A percentile compares a stretch with the other conserved stretches of the same genome.
Conservation (phyloP, 2,797 vertebrate genomes). For the Chelon labrosus region DNA sequence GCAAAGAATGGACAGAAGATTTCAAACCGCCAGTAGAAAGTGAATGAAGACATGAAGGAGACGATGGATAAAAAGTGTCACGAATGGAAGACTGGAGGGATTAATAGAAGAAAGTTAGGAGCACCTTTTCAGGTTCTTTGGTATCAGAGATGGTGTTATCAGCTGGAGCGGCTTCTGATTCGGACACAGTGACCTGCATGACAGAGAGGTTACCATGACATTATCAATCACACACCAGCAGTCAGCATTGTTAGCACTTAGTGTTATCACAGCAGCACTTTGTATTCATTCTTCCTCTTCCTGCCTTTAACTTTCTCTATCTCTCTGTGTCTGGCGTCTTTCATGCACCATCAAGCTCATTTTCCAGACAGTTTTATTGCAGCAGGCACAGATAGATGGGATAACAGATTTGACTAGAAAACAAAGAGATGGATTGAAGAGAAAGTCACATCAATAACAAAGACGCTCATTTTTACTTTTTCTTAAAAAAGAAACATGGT, state of each 20-base stretch:
- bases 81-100: constrained; percentile 38
- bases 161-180: constrained; percentile 58
- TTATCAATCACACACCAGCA: constrained; percentile 47
- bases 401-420: constrained; percentile 24
- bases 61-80: constrained; percentile 21
- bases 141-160: constrained; percentile 70
- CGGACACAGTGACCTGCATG: constrained; percentile 62
- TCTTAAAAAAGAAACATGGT: constrained; percentile 19
- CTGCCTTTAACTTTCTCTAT: neutral
- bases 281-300: neutral
- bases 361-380: neutral
- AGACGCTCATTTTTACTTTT: constrained; percentile 1
- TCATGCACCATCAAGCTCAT: constrained; percentile 44
- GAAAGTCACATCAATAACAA: constrained; percentile 3
- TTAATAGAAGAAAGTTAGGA: constrained; percentile 54
- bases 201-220: constrained; percentile 70
- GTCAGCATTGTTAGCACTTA: constrained; percentile 24
- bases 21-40: constrained; percentile 25
- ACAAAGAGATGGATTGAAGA: constrained; percentile 26
- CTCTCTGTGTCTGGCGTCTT: constrained; percentile 8
- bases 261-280: constrained; percentile 9
- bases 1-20: constrained; percentile 3
- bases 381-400: constrained; percentile 22
- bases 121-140: constrained; percentile 82
- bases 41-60: constrained; percentile 24